Conservation (phyloP, 2,888 invertebrate genomes). For the Rhyacophila evoluta region DNA sequence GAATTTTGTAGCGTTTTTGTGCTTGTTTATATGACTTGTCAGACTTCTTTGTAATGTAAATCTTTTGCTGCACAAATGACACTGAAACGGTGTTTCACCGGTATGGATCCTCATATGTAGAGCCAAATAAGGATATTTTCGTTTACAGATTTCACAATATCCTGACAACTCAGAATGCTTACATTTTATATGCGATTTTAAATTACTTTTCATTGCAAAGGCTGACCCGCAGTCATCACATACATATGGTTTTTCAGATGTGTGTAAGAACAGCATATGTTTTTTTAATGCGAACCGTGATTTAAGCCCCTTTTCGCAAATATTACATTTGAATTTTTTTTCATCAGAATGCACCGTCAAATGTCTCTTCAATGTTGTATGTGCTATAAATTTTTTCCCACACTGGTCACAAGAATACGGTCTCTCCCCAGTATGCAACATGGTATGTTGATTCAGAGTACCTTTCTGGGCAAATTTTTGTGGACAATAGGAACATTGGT, state of each 20-base stretch:
- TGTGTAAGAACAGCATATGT: conserved; percentile 58
- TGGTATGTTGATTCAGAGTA: conserved; percentile 60
- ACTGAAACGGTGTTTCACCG: conserved; percentile 67
- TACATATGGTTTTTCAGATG: conserved; percentile 63
- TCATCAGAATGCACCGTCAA: conserved; percentile 43
- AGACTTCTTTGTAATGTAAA: conserved; percentile 63
- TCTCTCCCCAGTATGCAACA: conserved; percentile 58
- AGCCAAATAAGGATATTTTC: conserved; percentile 69
- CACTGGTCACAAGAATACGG: conserved; percentile 45
- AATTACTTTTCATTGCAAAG: conserved; percentile 70
- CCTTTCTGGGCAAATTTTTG: conserved; percentile 61
- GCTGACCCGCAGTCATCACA: conserved; percentile 66
- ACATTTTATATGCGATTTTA: conserved; percentile 69
- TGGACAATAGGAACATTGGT: conserved; percentile 61
- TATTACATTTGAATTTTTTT: conserved; percentile 44
- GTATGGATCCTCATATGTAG: conserved; percentile 72
- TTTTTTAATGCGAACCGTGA: conserved; percentile 42
- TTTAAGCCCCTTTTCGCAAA: conserved; percentile 45
- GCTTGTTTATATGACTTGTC: conserved; percentile 64
- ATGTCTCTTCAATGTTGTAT: conserved; percentile 36
- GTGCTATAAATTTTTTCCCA: conserved; percentile 39
- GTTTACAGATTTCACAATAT: conserved; percentile 67
- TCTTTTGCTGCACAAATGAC: conserved; percentile 62
- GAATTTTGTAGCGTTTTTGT: conserved; percentile 63
- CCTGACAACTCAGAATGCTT: conserved; percentile 72